phyloP scores from a whole-genome alignment of 2,797 vertebrate species.

The Morus bassanus region DNA sequence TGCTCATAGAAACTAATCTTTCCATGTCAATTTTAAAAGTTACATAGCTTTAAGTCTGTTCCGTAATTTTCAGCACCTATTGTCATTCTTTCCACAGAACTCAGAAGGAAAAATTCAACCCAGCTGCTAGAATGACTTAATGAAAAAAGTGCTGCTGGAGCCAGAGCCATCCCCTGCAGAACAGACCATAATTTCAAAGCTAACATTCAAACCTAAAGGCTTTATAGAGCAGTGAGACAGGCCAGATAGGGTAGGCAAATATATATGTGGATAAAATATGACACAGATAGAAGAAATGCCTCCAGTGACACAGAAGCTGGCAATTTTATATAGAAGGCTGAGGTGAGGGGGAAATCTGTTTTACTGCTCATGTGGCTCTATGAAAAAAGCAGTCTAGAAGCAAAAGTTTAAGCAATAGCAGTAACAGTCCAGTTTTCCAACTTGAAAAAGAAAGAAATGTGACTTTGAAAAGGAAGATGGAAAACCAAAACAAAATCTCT shows the following conservation, averaged over 20 bases:
- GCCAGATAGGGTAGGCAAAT: neutral
- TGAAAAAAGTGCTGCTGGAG: neutral
- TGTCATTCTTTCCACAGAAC: conserved; percentile 17
- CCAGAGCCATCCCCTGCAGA: neutral
- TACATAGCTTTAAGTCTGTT: neutral
- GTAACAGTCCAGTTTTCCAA: neutral
- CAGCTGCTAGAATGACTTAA: neutral
- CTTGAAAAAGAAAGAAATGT: neutral
- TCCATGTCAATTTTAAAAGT: neutral
- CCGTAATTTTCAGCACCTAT: neutral
- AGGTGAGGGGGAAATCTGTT: neutral
- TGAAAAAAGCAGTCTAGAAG: neutral
- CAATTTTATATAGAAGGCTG: neutral
- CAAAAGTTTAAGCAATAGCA: neutral
- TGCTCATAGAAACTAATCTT: neutral
- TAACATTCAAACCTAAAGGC: neutral
- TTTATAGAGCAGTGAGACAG: neutral
- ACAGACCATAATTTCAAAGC: neutral
- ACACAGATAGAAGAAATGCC: neutral
- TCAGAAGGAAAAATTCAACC: conserved; percentile 19
- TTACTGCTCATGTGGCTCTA: neutral
- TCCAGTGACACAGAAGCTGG: neutral
- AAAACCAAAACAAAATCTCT: neutral
- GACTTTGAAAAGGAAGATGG: neutral
- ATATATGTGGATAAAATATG: neutral